Percentiles rank a stretch among this genome's conserved stretches.
Conservation (phyloP, 2,113 vertebrate species). For the Paradisaea rubra region DNA sequence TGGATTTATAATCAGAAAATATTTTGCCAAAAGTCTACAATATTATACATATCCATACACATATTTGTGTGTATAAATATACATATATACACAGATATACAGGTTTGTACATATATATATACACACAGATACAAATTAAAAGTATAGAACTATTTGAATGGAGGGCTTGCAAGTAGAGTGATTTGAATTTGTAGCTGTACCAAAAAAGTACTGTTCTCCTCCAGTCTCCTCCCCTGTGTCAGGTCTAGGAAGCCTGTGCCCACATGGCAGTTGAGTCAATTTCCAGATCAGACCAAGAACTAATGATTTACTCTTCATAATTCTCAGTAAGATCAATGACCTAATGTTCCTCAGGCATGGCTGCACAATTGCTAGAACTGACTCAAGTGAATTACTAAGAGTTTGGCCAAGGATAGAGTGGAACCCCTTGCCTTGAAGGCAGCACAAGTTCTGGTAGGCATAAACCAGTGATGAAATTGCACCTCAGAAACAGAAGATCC, state of each 20-base stretch:
- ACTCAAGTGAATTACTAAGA: neutral
- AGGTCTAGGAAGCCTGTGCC: neutral
- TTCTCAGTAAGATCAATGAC: neutral
- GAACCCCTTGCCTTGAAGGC: accelerated
- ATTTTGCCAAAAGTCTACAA: neutral
- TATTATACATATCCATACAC: neutral
- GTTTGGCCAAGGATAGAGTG: neutral
- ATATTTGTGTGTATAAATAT: neutral
- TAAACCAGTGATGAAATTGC: neutral
- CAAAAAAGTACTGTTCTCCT: neutral
- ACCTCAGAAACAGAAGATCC: neutral
- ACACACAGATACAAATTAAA: neutral
- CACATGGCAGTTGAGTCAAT: neutral
- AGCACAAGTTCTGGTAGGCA: neutral
- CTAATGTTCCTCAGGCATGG: neutral
- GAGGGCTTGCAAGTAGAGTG: neutral
- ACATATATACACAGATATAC: neutral
- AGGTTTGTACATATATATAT: neutral
- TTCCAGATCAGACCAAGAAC: neutral
- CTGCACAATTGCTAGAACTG: accelerated
- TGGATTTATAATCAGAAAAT: neutral
- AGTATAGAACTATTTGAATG: neutral
- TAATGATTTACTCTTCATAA: neutral
- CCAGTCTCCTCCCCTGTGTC: neutral
- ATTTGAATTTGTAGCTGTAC: neutral